These are phyloP conservation scores for Florisuga fusca DNA, from an alignment of 2,797 vertebrate genomes.

Conservation along the genomic window DNA sequence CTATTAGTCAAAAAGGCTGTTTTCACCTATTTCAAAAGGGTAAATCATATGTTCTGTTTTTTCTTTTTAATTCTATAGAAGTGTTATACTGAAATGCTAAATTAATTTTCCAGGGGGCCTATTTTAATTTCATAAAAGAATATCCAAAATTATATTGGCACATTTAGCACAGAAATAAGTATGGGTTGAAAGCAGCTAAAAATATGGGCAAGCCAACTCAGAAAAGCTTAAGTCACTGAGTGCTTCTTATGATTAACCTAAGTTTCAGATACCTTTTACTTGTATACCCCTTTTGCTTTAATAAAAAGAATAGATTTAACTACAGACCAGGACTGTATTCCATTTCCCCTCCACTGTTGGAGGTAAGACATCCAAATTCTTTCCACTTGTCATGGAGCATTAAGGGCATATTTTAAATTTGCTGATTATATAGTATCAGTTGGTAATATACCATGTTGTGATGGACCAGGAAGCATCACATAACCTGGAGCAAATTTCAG, in stretches of 20 bases:
- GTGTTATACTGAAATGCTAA: background rate
- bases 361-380: slow-evolving; percentile 30
- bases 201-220: background rate
- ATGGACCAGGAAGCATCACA: slow-evolving; percentile 12
- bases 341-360: slow-evolving; percentile 21
- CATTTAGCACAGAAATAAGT: background rate
- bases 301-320: background rate
- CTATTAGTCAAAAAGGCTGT: background rate
- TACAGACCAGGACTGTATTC: background rate
- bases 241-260: background rate
- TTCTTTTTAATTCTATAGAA: background rate
- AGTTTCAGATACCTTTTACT: background rate
- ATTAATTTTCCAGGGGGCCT: background rate
- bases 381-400: slow-evolving; percentile 29
- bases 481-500: slow-evolving; percentile 39
- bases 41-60: background rate
- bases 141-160: background rate
- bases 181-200: background rate
- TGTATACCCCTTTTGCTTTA: background rate
- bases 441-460: slow-evolving; percentile 4
- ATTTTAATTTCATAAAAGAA: background rate
- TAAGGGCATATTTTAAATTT: background rate
- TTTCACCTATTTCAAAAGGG: background rate
- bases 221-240: background rate
- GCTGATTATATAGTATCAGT: background rate